These are phyloP conservation scores for Meteorus sp. DNA, from an alignment of 1,140 invertebrate species.

Conservation along the genomic window DNA sequence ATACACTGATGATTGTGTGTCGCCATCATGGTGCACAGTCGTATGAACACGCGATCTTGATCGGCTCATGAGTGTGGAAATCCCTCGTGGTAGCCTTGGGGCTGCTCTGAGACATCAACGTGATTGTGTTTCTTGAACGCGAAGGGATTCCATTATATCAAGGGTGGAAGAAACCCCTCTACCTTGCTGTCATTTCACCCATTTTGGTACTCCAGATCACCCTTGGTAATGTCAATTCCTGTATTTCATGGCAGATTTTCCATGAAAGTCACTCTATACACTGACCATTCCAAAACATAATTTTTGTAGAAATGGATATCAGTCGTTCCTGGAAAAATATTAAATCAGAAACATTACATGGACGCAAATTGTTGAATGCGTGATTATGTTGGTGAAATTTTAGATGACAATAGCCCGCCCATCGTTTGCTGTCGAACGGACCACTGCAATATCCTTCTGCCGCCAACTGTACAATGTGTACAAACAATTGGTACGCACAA, in stretches of 20 bases:
- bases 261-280: too few species aligned
- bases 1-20: too few species aligned
- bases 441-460: not conserved
- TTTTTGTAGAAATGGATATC: too few species aligned
- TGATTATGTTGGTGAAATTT: too few species aligned
- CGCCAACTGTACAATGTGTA: constrained; percentile 37
- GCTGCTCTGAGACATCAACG: constrained; percentile 58
- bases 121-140: constrained; percentile 54
- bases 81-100: constrained; percentile 56
- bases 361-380: too few species aligned
- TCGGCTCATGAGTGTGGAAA: constrained; percentile 56
- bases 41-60: constrained; percentile 51
- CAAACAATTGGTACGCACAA: constrained; percentile 44
- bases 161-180: constrained; percentile 35
- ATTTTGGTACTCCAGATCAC: constrained; percentile 5
- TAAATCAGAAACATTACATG: too few species aligned
- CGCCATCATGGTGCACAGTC: too few species aligned
- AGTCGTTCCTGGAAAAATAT: too few species aligned
- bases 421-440: not conserved
- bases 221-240: not conserved
- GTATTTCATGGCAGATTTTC: not conserved
- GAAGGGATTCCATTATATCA: constrained; percentile 57
- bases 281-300: too few species aligned
- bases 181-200: constrained; percentile 35
- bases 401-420: not conserved